Base-by-base conservation (phyloP, 2,797 vertebrate genomes). In the Sciurus vulgaris region DNA sequence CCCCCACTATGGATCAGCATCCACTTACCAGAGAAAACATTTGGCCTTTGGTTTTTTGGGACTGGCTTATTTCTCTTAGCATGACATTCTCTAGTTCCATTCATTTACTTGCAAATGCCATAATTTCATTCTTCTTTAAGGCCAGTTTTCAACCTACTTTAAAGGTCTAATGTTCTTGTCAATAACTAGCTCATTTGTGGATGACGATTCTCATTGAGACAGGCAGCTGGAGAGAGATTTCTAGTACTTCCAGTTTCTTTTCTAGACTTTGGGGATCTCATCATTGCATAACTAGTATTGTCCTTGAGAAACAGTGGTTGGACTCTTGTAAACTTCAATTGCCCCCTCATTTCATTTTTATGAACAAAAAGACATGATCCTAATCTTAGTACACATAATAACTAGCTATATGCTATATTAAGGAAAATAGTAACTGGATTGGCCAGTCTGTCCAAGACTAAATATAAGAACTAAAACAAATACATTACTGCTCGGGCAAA, bases 101-200 rank as follows among this genome's bases (percentile, higher is more conserved):
- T 9, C 44, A 47, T 47, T 47, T 47, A 9, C 44, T 9, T 47
- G 44, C 44, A 47, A 47, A 47, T 47, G 44, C 44, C 44, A 47
- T 47, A 47, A 47, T 47, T 47, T 47, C 44, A 47, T 47, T 47
- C 44, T 47, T 47, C 44, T 47, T 47, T 47, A 47, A 49, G 26
- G 73, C 44, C 17, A 59, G 1, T 89, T 96, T 96, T 89, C 69
- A 89, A 82, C 28, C 28, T 84, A 35, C n/a, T 84, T 74, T 65
- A 56, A 56, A 18, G n/a, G 59, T 65, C 76, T 7, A 69, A 56
- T 56, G 72, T 63, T 89, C 22, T 86, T 94, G 15, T 84, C n/a
- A 78, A 24, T 69, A 74, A 67, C 35, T 41, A 63, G 28, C 7
- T 93, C 15, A 13, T 73, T 63, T 95, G 65, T 89, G 74, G 61